These are phyloP conservation scores for Diploptera punctata DNA, from an alignment of 2,888 invertebrate genomes.

Conservation along the genomic window DNA sequence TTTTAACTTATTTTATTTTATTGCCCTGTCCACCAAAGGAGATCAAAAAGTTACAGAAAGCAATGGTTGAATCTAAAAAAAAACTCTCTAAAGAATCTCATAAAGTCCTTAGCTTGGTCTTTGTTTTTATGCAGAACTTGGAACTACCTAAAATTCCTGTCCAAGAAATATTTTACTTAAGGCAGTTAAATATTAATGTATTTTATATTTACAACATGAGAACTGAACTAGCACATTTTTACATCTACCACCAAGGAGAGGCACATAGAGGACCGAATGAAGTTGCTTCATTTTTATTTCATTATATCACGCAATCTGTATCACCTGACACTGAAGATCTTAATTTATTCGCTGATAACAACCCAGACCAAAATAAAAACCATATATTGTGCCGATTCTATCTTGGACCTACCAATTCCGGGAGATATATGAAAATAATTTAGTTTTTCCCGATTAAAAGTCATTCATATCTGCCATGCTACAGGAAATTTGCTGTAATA, in stretches of 20 bases:
- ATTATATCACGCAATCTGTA: neutral
- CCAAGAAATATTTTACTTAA: too few relatives aligned
- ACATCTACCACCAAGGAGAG: too few relatives aligned
- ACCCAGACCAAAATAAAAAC: neutral
- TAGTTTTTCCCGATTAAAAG: neutral
- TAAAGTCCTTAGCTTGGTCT: constrained; percentile 5
- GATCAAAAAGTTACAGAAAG: neutral
- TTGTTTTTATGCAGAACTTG: too few relatives aligned
- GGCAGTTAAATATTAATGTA: too few relatives aligned
- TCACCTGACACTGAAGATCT: neutral
- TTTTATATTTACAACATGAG: too few relatives aligned
- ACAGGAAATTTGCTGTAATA: neutral
- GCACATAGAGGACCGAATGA: too few relatives aligned
- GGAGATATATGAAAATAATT: neutral
- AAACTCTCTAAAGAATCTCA: neutral
- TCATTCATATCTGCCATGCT: neutral
- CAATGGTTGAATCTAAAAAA: neutral
- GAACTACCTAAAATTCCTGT: neutral
- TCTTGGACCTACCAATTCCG: neutral
- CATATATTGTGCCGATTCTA: neutral
- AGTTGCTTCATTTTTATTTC: too few relatives aligned
- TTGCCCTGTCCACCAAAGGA: neutral
- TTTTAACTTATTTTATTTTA: too few relatives aligned
- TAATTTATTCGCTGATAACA: neutral
- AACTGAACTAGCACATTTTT: too few relatives aligned